Evolutionary conservation across 2,113 vertebrate species (phyloP).

Genomic region (Tor tambroides): DNA sequence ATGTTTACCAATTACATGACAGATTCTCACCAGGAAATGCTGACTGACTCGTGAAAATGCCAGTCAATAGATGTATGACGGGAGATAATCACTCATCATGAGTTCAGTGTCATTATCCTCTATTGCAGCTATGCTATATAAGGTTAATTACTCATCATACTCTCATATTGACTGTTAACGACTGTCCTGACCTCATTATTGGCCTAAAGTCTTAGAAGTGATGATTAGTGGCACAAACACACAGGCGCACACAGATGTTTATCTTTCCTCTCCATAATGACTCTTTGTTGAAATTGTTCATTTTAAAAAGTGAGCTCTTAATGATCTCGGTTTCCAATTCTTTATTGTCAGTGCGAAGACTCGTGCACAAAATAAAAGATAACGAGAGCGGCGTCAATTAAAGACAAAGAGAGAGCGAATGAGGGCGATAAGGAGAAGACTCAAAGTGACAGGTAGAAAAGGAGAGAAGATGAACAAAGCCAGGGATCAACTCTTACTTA

Average conservation of each 20-base stretch:
- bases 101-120: conserved; percentile 47
- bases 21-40: neutral
- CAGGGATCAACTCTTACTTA: conserved; percentile 83
- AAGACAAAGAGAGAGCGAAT: conserved; percentile 10
- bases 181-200: conserved; percentile 55
- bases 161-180: conserved; percentile 53
- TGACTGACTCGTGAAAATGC: conserved; percentile 16
- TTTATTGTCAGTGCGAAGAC: conserved; percentile 31
- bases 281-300: conserved; percentile 27
- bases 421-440: conserved; percentile 1
- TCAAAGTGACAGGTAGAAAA: conserved; percentile 35
- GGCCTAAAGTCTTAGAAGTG: conserved; percentile 46
- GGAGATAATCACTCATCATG: conserved; percentile 29
- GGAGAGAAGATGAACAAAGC: conserved; percentile 39
- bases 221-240: conserved; percentile 47
- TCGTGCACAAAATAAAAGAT: neutral
- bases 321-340: conserved; percentile 18
- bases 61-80: conserved; percentile 7
- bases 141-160: conserved; percentile 58
- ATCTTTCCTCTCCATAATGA: conserved; percentile 40
- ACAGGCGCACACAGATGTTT: conserved; percentile 45
- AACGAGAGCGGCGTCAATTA: conserved; percentile 14
- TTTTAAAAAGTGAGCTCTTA: conserved; percentile 37
- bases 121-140: conserved; percentile 20
- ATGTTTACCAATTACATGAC: neutral